Conservation (phyloP, 2,797 vertebrate genomes). For the Melanotaenia maccullochi region DNA sequence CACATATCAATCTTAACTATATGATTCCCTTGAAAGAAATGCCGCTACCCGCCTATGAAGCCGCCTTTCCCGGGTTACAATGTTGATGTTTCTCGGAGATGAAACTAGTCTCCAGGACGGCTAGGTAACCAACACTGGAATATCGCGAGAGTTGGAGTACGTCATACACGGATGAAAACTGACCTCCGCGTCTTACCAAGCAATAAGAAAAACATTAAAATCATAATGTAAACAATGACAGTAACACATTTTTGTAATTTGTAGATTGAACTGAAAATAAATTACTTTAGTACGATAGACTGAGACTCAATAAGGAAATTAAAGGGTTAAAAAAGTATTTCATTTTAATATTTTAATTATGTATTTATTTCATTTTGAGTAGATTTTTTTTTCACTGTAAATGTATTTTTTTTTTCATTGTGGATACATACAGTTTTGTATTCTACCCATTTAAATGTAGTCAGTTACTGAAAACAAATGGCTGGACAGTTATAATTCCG, state of each 20-base stretch:
- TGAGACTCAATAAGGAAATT: too few species aligned
- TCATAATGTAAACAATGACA: neutral
- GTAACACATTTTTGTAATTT: neutral
- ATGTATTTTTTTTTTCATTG: too few species aligned
- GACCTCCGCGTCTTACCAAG: neutral
- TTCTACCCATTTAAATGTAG: too few species aligned
- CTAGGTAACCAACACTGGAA: constrained; percentile 41
- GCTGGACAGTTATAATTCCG: too few species aligned
- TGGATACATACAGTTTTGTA: too few species aligned
- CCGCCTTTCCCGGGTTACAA: constrained; percentile 77
- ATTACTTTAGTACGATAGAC: too few species aligned
- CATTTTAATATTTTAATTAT: too few species aligned
- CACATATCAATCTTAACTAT: neutral
- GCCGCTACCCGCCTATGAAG: constrained; percentile 48
- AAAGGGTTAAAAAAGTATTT: too few species aligned
- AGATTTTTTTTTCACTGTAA: too few species aligned
- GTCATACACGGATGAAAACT: constrained; percentile 15
- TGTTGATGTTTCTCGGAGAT: constrained; percentile 69
- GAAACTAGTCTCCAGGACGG: constrained; percentile 74
- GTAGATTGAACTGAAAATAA: too few species aligned
- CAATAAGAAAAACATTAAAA: neutral
- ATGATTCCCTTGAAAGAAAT: constrained; percentile 14
- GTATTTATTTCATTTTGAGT: too few species aligned
- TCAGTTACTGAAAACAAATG: too few species aligned
- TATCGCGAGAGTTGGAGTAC: constrained; percentile 73